Conservation (phyloP, 2,113 vertebrate genomes). For the Oncorhynchus tshawytscha region DNA sequence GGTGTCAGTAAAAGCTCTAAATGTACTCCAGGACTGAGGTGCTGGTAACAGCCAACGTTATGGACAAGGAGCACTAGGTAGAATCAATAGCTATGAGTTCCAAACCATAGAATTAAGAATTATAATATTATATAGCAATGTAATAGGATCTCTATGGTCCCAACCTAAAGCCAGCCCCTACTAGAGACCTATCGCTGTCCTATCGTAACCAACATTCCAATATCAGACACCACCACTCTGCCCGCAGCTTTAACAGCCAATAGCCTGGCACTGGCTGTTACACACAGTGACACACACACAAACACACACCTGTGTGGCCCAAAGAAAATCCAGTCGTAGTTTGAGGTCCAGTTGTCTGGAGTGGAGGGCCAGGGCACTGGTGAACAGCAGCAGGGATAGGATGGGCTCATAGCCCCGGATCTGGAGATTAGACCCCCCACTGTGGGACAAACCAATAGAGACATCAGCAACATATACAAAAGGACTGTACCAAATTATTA, state of each 20-base stretch:
- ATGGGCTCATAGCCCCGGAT: constrained; percentile 88
- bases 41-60: no score
- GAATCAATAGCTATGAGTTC: no score
- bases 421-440: constrained; percentile 77
- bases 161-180: no score
- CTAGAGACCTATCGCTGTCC: no score
- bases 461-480: constrained; percentile 5
- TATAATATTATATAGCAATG: no score
- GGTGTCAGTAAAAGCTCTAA: constrained; percentile 53
- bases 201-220: no score
- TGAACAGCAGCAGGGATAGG: constrained; percentile 91
- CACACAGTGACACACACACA: background rate
- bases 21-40: background rate
- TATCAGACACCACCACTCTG: no score
- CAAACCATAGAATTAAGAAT: no score
- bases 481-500: constrained; percentile 60
- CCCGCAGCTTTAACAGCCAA: no score
- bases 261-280: no score
- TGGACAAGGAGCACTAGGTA: no score
- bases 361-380: constrained; percentile 90
- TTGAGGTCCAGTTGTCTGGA: constrained; percentile 96
- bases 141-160: no score
- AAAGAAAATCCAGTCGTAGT: constrained; percentile 95
- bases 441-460: constrained; percentile 56
- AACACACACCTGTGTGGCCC: constrained; percentile 87